These are phyloP conservation scores for Apis dorsata DNA, from an alignment of 1,140 invertebrate genomes.

Conservation along the genomic window DNA sequence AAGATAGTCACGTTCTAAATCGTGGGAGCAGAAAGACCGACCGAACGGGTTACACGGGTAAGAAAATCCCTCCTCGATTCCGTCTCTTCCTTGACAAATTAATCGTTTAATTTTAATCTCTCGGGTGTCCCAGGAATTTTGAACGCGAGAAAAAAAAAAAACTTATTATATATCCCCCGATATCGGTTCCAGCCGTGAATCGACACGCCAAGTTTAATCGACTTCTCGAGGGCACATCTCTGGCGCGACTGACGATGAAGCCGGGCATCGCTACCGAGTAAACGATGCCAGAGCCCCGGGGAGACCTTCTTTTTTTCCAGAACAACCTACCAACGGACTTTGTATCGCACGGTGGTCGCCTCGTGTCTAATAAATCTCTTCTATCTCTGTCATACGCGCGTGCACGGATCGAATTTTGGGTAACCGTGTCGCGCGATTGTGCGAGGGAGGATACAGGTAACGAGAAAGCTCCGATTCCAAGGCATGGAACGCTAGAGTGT, in stretches of 20 bases:
- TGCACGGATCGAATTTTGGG: neutral
- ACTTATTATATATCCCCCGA: neutral
- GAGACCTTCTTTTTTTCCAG: constrained; percentile 72
- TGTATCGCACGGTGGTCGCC: constrained; percentile 44
- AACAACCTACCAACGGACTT: constrained; percentile 51
- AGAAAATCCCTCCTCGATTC: constrained; percentile 35
- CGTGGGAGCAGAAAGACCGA: constrained; percentile 42
- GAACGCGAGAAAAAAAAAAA: neutral
- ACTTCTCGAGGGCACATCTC: constrained; percentile 71
- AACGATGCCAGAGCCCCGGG: constrained; percentile 57
- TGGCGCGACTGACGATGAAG: constrained; percentile 68
- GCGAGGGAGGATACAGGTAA: neutral
- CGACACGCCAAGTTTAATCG: constrained; percentile 47
- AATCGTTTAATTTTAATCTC: neutral
- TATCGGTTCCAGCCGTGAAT: constrained; percentile 49
- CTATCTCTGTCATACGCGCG: constrained; percentile 30
- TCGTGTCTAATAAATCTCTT: constrained; percentile 42
- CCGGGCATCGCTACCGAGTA: constrained; percentile 50
- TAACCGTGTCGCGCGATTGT: neutral
- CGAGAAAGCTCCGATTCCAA: neutral
- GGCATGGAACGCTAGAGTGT: no score
- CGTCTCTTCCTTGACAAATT: neutral
- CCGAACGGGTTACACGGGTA: constrained; percentile 26
- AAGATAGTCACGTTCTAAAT: neutral
- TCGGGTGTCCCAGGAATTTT: neutral